Percentiles rank a stretch among this genome's conserved stretches.
Conservation (phyloP, 2,113 vertebrate species). For the Cavia porcellus region DNA sequence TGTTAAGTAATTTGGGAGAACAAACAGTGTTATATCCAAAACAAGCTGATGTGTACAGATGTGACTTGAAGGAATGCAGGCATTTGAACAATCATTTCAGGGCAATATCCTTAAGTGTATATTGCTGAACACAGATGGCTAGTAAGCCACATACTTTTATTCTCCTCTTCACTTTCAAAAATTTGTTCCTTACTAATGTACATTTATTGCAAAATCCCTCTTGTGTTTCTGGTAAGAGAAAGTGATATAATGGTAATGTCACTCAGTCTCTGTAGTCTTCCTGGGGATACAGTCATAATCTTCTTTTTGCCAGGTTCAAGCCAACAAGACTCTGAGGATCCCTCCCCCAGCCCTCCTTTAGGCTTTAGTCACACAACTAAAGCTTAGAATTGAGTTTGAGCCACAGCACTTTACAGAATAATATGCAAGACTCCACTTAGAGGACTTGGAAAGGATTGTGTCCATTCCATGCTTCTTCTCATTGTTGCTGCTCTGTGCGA, state of each 20-base stretch:
- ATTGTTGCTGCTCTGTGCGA: background rate
- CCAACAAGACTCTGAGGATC: background rate
- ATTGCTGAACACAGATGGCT: background rate
- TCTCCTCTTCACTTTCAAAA: background rate
- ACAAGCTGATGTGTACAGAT: background rate
- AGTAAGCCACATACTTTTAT: background rate
- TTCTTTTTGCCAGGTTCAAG: background rate
- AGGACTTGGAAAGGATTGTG: background rate
- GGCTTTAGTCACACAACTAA: background rate
- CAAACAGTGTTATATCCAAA: background rate
- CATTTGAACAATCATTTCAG: background rate
- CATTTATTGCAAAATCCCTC: constrained; percentile 38
- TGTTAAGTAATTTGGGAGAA: background rate
- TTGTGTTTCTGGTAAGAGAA: background rate
- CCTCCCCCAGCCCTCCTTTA: background rate
- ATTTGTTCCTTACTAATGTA: background rate
- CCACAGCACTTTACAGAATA: background rate
- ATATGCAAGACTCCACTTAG: background rate
- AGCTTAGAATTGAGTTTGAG: constrained; percentile 18
- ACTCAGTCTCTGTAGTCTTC: background rate
- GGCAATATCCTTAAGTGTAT: background rate
- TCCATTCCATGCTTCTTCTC: background rate
- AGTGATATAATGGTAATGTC: background rate
- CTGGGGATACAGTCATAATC: background rate
- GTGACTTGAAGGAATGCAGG: background rate